phyloP scores from a whole-genome alignment of 2,113 vertebrate genomes.

The Sceloporus undulatus region DNA sequence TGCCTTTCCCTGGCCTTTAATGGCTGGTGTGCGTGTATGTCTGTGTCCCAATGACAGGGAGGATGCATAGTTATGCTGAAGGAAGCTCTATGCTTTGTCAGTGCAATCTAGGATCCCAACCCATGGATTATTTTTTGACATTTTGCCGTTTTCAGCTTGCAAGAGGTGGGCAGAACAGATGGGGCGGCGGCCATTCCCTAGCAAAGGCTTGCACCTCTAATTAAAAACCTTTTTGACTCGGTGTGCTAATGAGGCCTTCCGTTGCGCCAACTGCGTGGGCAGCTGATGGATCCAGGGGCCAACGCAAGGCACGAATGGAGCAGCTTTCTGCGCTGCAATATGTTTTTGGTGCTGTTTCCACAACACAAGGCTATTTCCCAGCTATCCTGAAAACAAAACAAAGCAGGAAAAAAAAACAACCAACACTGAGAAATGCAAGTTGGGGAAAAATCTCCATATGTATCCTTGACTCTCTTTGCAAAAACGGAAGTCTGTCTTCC shows the following conservation, averaged over 20 bases:
- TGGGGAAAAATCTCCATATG: background rate
- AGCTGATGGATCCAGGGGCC: background rate
- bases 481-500: background rate
- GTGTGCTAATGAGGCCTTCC: background rate
- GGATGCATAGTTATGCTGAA: too few species aligned
- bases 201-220: background rate
- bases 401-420: background rate
- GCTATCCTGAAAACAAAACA: background rate
- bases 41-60: too few species aligned
- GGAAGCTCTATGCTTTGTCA: too few species aligned
- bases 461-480: background rate
- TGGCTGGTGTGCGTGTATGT: too few species aligned
- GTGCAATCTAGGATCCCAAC: too few species aligned
- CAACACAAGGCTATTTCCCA: background rate
- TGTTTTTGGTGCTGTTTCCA: background rate
- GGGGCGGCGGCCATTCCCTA: background rate
- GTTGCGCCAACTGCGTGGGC: background rate
- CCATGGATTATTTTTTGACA: background rate
- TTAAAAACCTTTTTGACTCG: constrained; percentile 2
- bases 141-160: background rate
- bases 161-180: background rate
- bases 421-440: background rate
- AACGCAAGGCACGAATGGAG: background rate
- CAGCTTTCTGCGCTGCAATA: background rate
- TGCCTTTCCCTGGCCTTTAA: too few species aligned